A percentile compares a stretch with the other conserved stretches of the same genome.
Conservation (phyloP, 2,797 vertebrate genomes). For the Chloroceryle inda region DNA sequence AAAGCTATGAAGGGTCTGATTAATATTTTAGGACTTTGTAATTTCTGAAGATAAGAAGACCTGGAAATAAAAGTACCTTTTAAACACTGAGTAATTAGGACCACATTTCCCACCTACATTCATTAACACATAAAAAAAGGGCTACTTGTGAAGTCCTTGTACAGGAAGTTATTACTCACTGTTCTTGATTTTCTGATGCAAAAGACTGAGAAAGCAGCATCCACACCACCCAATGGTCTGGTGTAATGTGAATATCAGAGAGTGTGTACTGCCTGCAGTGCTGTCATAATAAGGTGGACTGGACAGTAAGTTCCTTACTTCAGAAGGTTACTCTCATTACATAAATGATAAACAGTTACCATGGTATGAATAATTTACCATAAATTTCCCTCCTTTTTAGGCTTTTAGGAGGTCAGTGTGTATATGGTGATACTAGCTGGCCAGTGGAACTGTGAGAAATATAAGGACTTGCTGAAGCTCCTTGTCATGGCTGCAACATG, state of each 20-base stretch:
- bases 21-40: constrained; percentile 6
- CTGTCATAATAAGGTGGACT: neutral
- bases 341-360: neutral
- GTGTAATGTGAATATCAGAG: neutral
- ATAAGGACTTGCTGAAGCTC: neutral
- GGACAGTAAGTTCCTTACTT: neutral
- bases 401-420: neutral
- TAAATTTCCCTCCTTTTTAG: neutral
- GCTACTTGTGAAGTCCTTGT: constrained; percentile 12
- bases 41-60: constrained; percentile 35
- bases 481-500: accelerated
- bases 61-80: constrained; percentile 30
- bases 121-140: neutral
- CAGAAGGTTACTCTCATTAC: neutral
- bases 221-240: neutral
- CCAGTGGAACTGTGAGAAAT: neutral
- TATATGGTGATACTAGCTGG: neutral
- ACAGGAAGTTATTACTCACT: constrained; percentile 27
- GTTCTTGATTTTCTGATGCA: constrained; percentile 5
- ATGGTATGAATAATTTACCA: neutral
- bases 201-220: neutral
- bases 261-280: neutral
- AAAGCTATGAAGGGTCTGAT: constrained; percentile 19
- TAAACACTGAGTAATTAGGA: constrained; percentile 26
- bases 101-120: neutral